These are phyloP conservation scores for Melanostoma mellinum DNA, from an alignment of 2,888 invertebrate genomes.

Conservation along the genomic window DNA sequence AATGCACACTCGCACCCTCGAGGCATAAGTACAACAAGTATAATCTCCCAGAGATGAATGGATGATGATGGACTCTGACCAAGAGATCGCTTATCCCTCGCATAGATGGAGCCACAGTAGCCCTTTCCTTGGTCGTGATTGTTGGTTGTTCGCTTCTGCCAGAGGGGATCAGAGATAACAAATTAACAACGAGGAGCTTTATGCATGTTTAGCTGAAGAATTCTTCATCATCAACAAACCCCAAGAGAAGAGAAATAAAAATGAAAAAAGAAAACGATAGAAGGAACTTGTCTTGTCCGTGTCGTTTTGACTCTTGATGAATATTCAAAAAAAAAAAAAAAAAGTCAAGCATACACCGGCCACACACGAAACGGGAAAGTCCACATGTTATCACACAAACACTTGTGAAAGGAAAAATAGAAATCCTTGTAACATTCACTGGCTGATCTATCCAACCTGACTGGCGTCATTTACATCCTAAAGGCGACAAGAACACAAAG, in stretches of 20 bases:
- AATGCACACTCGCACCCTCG: constrained; percentile 40
- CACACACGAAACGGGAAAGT: constrained; percentile 62
- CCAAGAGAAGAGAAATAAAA: not conserved
- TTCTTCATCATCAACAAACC: constrained; percentile 41
- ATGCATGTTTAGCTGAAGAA: constrained; percentile 25
- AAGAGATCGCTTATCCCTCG: constrained; percentile 50
- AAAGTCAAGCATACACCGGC: constrained; percentile 17
- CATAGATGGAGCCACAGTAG: constrained; percentile 64
- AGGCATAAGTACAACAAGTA: constrained; percentile 34
- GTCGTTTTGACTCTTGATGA: constrained; percentile 35
- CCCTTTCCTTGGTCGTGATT: constrained; percentile 12
- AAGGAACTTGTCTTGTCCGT: constrained; percentile 38
- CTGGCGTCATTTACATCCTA: constrained; percentile 54
- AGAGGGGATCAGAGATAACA: constrained; percentile 57
- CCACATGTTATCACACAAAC: not conserved
- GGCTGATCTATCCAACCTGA: constrained; percentile 40
- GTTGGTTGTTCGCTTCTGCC: constrained; percentile 1
- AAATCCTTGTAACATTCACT: constrained; percentile 41
- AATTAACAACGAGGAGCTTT: constrained; percentile 50
- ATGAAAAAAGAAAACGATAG: not conserved
- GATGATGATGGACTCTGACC: constrained; percentile 53
- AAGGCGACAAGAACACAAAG: constrained; percentile 54
- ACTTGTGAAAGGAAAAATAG: not conserved
- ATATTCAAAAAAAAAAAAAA: constrained; percentile 49
- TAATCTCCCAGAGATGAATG: constrained; percentile 53